phyloP scores from a whole-genome alignment of 1,140 invertebrate species.

The Drosophila ananassae region DNA sequence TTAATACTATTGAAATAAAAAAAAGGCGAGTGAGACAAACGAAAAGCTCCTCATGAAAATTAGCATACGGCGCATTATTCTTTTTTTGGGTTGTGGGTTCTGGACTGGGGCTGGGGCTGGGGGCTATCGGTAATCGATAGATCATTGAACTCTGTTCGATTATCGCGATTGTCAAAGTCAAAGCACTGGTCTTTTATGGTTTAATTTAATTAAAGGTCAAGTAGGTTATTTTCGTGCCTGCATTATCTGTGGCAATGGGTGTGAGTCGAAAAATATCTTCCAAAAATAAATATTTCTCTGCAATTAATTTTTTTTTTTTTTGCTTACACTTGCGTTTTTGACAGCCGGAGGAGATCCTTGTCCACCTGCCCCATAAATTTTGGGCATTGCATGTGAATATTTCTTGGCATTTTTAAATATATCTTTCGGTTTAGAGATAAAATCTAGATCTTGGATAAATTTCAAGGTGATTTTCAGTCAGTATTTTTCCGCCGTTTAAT shows the following conservation, averaged over 20 bases:
- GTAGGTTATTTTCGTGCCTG: slow-evolving; percentile 53
- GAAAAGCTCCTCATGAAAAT: slow-evolving; percentile 73
- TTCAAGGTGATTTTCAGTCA: neutral
- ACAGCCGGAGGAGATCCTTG: slow-evolving; percentile 1
- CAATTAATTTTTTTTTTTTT: neutral
- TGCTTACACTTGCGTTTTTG: neutral
- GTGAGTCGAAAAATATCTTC: slow-evolving; percentile 69
- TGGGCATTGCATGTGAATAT: neutral
- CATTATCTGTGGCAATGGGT: slow-evolving; percentile 20
- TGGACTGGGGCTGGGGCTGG: neutral
- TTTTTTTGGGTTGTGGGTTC: slow-evolving; percentile 6
- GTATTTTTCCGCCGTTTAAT: slow-evolving; percentile 59
- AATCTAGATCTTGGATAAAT: neutral
- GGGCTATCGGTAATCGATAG: slow-evolving; percentile 30
- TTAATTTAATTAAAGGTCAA: slow-evolving; percentile 28
- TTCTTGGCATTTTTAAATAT: neutral
- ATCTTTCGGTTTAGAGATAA: too few species aligned
- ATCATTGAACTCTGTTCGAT: slow-evolving; percentile 35
- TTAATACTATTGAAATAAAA: slow-evolving; percentile 83
- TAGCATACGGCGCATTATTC: slow-evolving; percentile 17
- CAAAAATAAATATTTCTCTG: slow-evolving; percentile 10
- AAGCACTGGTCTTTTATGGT: slow-evolving; percentile 7
- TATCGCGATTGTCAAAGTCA: slow-evolving; percentile 24
- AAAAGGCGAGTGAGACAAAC: slow-evolving; percentile 68
- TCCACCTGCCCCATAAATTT: neutral